phyloP scores from a whole-genome alignment of 2,113 vertebrate species.

The Suricata suricatta region DNA sequence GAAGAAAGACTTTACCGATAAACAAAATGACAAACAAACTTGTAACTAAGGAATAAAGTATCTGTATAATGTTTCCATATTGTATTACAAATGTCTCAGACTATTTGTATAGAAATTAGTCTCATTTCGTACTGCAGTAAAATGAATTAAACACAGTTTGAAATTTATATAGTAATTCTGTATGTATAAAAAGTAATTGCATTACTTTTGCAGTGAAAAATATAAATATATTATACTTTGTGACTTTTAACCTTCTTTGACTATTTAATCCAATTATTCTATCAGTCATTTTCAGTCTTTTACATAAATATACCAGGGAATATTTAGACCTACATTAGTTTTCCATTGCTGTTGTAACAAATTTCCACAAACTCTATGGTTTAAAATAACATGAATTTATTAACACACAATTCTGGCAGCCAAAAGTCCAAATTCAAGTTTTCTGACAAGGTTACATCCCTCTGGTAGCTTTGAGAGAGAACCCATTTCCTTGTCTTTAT shows the following conservation, averaged over 20 bases:
- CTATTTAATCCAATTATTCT: not conserved
- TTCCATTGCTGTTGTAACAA: not conserved
- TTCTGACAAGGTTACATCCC: not conserved
- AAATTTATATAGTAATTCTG: not conserved
- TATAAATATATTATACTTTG: not conserved
- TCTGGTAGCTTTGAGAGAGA: not conserved
- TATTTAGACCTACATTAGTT: not conserved
- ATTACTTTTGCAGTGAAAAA: not conserved
- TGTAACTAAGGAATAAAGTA: not conserved
- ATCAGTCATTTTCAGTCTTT: not conserved
- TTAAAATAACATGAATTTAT: not conserved
- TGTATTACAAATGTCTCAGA: not conserved
- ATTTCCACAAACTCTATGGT: not conserved
- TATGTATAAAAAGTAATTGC: not conserved
- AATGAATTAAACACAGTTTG: not conserved
- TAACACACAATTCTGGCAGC: not conserved
- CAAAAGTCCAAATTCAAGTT: not conserved
- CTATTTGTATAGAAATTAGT: not conserved
- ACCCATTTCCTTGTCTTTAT: not conserved
- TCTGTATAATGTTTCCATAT: not conserved
- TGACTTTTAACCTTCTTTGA: not conserved
- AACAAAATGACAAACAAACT: not conserved
- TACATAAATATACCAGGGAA: not conserved
- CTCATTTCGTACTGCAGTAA: not conserved
- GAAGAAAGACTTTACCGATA: not conserved